Evolutionary conservation across 2,888 invertebrate genomes (phyloP).

Genomic region (Ichneumon xanthorius): DNA sequence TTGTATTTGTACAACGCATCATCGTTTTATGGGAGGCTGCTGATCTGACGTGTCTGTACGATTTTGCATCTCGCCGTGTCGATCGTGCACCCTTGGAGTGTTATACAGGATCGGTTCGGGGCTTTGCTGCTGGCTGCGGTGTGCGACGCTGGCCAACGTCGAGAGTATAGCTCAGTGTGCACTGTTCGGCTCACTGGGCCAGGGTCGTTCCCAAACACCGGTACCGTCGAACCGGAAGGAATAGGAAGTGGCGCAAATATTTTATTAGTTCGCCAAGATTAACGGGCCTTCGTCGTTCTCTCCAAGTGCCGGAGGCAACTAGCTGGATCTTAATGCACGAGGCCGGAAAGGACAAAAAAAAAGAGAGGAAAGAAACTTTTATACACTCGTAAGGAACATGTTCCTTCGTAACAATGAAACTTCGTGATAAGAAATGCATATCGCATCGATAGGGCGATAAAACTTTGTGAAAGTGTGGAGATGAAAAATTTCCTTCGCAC

Average conservation of each 20-base stretch:
- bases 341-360: neutral
- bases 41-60: neutral
- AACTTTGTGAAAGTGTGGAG: neutral
- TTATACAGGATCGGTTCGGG: conserved; percentile 41
- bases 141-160: conserved; percentile 5
- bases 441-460: neutral
- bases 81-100: conserved; percentile 21
- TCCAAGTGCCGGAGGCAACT: neutral
- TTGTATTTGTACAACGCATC: conserved; percentile 30
- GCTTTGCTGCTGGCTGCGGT: conserved; percentile 26
- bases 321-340: conserved; percentile 18
- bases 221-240: conserved; percentile 60
- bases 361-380: conserved; percentile 12
- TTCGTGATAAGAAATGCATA: neutral
- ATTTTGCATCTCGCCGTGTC: conserved; percentile 35
- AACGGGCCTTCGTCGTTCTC: conserved; percentile 60
- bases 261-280: conserved; percentile 76
- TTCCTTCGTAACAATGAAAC: conserved; percentile 16
- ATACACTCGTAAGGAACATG: neutral
- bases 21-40: conserved; percentile 23
- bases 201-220: conserved; percentile 69
- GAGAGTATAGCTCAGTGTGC: conserved; percentile 63
- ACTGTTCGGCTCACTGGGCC: conserved; percentile 72
- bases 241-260: conserved; percentile 74
- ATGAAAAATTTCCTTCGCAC: neutral